Evolutionary conservation across 1,140 invertebrate genomes (phyloP).

Genomic region (Drosophila nikananu): DNA sequence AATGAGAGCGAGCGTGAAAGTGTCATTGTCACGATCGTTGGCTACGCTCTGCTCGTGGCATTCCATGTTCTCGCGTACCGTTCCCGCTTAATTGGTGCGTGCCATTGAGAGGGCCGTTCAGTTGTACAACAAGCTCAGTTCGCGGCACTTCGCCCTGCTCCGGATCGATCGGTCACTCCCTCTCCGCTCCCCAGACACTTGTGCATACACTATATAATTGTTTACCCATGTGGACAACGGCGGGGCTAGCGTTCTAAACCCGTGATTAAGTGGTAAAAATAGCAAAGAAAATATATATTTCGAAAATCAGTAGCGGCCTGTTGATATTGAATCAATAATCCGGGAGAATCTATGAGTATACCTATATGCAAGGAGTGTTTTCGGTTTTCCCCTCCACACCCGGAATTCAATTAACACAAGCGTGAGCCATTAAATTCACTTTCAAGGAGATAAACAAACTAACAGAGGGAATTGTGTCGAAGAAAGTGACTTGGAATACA

Average conservation of each 20-base stretch:
- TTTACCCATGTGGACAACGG: slow-evolving; percentile 35
- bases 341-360: background rate
- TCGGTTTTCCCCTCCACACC: slow-evolving; percentile 5
- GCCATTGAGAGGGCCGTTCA: slow-evolving; percentile 41
- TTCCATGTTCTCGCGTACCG: slow-evolving; percentile 22
- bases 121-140: slow-evolving; percentile 49
- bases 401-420: background rate
- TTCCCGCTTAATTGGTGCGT: slow-evolving; percentile 69
- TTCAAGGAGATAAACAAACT: slow-evolving; percentile 6
- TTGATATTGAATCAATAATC: slow-evolving; percentile 3
- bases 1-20: slow-evolving; percentile 72
- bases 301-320: background rate
- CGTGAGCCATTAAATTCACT: slow-evolving; percentile 6
- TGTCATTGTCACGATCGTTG: slow-evolving; percentile 53
- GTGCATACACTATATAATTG: slow-evolving; percentile 40
- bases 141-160: slow-evolving; percentile 43
- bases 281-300: slow-evolving; percentile 2
- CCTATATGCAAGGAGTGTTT: background rate
- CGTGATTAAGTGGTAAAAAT: slow-evolving; percentile 11
- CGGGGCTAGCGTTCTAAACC: slow-evolving; percentile 7
- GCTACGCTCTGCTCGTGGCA: slow-evolving; percentile 21
- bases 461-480: background rate
- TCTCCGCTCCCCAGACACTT: slow-evolving; percentile 36
- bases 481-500: background rate
- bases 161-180: slow-evolving; percentile 5